Evolutionary conservation across 2,888 invertebrate species (phyloP).

Genomic region (Esperia sulphurella): DNA sequence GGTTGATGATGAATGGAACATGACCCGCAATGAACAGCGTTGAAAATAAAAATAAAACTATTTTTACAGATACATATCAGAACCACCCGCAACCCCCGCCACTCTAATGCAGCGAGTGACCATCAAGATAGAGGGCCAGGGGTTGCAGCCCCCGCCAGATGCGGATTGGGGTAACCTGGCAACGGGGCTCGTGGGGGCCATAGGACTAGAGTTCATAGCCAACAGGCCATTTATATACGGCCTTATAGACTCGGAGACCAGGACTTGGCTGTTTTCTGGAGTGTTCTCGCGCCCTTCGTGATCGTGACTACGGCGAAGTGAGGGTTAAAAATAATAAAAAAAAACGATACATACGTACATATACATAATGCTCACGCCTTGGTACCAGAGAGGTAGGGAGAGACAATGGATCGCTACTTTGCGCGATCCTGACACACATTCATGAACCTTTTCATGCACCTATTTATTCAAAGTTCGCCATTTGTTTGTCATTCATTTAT

Average conservation of each 20-base stretch:
- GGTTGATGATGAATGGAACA: too few species aligned
- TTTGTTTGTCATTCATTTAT: too few species aligned
- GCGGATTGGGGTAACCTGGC: slow-evolving; percentile 6
- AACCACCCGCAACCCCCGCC: slow-evolving; percentile 23
- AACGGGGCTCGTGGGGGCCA: slow-evolving; percentile 18
- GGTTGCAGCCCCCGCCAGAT: slow-evolving; percentile 7
- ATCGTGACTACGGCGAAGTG: too few species aligned
- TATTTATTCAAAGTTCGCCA: too few species aligned
- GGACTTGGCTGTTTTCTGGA: slow-evolving; percentile 25
- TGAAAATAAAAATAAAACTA: not conserved
- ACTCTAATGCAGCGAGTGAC: slow-evolving; percentile 22
- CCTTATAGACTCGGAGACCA: slow-evolving; percentile 27
- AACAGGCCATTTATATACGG: slow-evolving; percentile 35
- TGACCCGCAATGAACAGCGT: too few species aligned
- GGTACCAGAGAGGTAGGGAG: too few species aligned
- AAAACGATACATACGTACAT: too few species aligned
- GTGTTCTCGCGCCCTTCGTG: slow-evolving; percentile 23
- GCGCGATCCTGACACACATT: too few species aligned
- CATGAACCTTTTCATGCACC: too few species aligned
- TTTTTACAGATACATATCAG: slow-evolving; percentile 20
- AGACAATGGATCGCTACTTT: too few species aligned
- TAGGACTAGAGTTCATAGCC: slow-evolving; percentile 29
- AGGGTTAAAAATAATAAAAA: too few species aligned
- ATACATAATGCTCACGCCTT: too few species aligned
- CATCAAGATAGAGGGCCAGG: slow-evolving; percentile 15